These are phyloP conservation scores for Oreonectes daqikongensis DNA, from an alignment of 2,797 vertebrate genomes.

Conservation along the genomic window DNA sequence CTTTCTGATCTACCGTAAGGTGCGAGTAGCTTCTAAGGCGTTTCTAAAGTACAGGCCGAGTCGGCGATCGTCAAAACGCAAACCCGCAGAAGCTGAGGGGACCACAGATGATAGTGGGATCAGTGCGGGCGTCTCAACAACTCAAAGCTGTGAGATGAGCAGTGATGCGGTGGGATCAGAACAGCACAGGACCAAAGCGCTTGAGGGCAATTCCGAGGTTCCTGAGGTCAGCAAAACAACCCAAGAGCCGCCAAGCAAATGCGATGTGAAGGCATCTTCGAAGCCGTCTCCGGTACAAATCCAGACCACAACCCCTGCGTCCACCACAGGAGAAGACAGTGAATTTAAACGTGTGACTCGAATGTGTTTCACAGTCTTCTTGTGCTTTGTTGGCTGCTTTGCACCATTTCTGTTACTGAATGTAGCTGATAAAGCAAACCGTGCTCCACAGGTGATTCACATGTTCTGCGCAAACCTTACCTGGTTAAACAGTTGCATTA, in stretches of 20 bases:
- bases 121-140: conserved; percentile 58
- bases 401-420: conserved; percentile 85
- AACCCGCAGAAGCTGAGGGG: conserved; percentile 60
- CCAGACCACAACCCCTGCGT: conserved; percentile 29
- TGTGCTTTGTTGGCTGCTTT: conserved; percentile 84
- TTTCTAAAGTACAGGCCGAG: conserved; percentile 79
- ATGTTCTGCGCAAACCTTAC: conserved; percentile 88
- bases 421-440: conserved; percentile 75
- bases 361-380: conserved; percentile 87
- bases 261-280: background rate
- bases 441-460: conserved; percentile 79
- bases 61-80: conserved; percentile 70
- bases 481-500: conserved; percentile 90
- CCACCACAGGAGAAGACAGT: conserved; percentile 69
- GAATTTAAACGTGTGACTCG: conserved; percentile 85
- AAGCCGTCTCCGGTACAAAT: conserved; percentile 44
- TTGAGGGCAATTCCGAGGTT: conserved; percentile 15
- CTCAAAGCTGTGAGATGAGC: conserved; percentile 68
- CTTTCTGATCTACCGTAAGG: conserved; percentile 82
- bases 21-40: conserved; percentile 72
- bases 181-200: conserved; percentile 6
- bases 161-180: conserved; percentile 52
- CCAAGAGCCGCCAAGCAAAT: conserved; percentile 26
- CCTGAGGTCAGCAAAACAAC: background rate
- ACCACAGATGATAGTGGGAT: conserved; percentile 72